Percentiles rank a stretch among this genome's conserved stretches.
Evolutionary conservation across 2,113 vertebrate genomes (phyloP).

Genomic region (Petrocephalus microphthalmus): DNA sequence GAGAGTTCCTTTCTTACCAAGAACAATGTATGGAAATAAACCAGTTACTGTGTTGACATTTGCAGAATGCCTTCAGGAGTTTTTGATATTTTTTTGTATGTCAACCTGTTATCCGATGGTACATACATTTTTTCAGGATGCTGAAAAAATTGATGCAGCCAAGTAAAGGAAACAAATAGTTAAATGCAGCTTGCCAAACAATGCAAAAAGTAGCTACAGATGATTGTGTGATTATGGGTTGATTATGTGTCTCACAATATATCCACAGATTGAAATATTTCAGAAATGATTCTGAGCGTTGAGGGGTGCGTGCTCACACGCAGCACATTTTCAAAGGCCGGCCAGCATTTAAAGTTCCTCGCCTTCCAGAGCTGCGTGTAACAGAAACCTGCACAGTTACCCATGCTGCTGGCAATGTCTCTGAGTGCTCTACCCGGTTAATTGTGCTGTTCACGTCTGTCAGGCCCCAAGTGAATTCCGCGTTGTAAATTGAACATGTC

Average conservation of each 20-base stretch:
- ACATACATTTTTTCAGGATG: neutral
- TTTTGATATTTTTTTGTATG: neutral
- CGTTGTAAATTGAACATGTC: neutral
- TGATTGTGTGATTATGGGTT: neutral
- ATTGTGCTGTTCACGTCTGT: neutral
- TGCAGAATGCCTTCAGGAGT: neutral
- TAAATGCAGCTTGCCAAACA: neutral
- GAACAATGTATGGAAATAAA: neutral
- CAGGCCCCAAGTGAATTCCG: neutral
- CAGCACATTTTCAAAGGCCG: neutral
- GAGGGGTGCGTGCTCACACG: neutral
- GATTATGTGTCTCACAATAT: neutral
- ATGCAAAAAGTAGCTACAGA: neutral
- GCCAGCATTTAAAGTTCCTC: neutral
- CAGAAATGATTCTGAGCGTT: no score
- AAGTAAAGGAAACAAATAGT: neutral
- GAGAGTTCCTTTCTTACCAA: neutral
- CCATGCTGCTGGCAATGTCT: neutral
- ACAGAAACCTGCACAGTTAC: neutral
- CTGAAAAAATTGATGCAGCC: neutral
- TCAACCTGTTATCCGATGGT: neutral
- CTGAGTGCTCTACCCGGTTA: neutral
- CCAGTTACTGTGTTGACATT: neutral
- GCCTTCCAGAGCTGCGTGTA: neutral
- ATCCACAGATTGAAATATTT: neutral